These are phyloP conservation scores for Pogonus chalceus DNA, from an alignment of 1,140 invertebrate species.

Conservation along the genomic window DNA sequence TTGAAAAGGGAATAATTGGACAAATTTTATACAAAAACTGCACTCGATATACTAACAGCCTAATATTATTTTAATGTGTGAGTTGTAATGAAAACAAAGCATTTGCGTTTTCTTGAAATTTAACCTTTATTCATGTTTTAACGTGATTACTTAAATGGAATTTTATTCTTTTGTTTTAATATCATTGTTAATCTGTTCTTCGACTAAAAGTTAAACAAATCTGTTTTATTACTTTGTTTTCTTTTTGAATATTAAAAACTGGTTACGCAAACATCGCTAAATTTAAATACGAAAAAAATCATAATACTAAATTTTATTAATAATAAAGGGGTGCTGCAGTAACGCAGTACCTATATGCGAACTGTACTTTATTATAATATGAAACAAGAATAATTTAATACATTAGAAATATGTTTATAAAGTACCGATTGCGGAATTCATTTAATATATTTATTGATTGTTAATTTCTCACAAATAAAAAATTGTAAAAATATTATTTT, in stretches of 20 bases:
- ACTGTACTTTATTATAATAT: no score
- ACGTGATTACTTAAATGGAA: no score
- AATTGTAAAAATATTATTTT: constrained; percentile 33
- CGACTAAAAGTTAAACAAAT: no score
- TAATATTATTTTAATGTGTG: background rate
- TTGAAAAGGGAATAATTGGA: background rate
- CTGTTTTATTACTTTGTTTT: no score
- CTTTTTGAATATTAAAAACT: no score
- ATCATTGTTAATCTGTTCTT: no score
- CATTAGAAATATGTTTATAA: background rate
- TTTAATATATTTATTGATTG: background rate
- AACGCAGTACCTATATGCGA: background rate
- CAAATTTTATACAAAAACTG: background rate
- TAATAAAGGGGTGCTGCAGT: no score
- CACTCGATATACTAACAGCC: background rate
- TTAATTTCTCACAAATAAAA: background rate
- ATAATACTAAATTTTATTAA: no score
- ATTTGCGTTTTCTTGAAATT: background rate
- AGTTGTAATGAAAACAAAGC: background rate
- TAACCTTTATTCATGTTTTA: background rate
- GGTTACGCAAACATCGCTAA: no score
- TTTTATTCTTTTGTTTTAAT: no score
- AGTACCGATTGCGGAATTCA: background rate
- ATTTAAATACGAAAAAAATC: no score
- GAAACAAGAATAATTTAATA: background rate